phyloP scores from a whole-genome alignment of 2,797 vertebrate genomes.

The Danio choprae region DNA sequence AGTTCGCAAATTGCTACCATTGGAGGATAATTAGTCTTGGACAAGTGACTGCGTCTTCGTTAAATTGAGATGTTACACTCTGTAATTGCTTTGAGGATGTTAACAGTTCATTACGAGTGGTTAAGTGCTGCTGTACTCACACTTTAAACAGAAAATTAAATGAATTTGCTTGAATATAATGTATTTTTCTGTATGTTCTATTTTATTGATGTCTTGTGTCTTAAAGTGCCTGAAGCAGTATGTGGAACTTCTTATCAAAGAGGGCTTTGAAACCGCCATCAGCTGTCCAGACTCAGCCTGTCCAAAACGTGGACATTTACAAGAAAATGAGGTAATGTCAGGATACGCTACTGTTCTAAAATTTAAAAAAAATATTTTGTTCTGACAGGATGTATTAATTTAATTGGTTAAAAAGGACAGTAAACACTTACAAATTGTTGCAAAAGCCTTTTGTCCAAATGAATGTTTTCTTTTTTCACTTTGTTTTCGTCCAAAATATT shows the following conservation, averaged over 20 bases:
- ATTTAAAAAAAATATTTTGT: no score
- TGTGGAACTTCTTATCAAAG: constrained; percentile 96
- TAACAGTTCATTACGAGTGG: constrained; percentile 25
- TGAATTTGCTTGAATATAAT: neutral
- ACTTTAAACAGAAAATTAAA: neutral
- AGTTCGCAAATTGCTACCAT: constrained; percentile 13
- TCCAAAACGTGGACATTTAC: constrained; percentile 92
- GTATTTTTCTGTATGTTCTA: neutral
- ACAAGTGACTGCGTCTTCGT: constrained; percentile 23
- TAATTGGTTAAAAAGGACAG: neutral
- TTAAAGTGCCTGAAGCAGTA: constrained; percentile 98
- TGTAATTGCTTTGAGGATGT: constrained; percentile 9
- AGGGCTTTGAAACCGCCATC: constrained; percentile 96
- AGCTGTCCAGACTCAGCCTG: constrained; percentile 97
- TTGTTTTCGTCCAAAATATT: neutral
- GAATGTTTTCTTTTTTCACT: neutral
- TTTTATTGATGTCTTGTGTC: constrained; percentile 37
- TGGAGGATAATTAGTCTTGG: constrained; percentile 42
- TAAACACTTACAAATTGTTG: neutral
- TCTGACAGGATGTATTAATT: neutral
- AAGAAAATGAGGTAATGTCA: constrained; percentile 90
- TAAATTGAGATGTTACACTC: constrained; percentile 29
- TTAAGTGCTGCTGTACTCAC: neutral
- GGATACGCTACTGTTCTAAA: neutral
- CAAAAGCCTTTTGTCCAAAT: neutral